phyloP scores from a whole-genome alignment of 2,888 invertebrate genomes.

The Penaeus monodon region DNA sequence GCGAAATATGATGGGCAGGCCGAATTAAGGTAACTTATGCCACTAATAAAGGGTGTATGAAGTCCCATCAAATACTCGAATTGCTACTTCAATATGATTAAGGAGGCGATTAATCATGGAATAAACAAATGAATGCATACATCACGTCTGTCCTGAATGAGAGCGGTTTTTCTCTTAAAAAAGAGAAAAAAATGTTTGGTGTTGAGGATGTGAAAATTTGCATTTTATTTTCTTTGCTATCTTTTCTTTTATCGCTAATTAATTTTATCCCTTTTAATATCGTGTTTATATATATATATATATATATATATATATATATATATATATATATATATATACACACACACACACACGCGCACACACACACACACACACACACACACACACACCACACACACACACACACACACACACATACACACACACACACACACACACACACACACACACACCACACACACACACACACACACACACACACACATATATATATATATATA shows the following conservation, averaged over 20 bases:
- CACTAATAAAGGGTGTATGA: slow-evolving; percentile 37
- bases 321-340: slow-evolving; percentile 29
- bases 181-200: no score
- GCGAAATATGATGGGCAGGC: slow-evolving; percentile 10
- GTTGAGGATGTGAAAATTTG: no score
- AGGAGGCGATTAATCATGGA: slow-evolving; percentile 27
- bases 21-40: slow-evolving; percentile 38
- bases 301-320: neutral
- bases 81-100: slow-evolving; percentile 46
- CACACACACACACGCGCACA: neutral
- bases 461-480: no score
- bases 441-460: no score
- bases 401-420: no score
- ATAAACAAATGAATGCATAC: slow-evolving; percentile 30
- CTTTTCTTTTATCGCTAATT: no score
- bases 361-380: neutral
- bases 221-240: no score
- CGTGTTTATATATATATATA: neutral
- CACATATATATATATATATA: neutral
- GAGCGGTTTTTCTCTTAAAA: no score
- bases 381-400: no score
- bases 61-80: slow-evolving; percentile 42
- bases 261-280: no score
- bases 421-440: no score
- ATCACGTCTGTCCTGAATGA: neutral